Evolutionary conservation across 2,113 vertebrate genomes (phyloP).

Genomic region (Microcebus lehilahytsara): DNA sequence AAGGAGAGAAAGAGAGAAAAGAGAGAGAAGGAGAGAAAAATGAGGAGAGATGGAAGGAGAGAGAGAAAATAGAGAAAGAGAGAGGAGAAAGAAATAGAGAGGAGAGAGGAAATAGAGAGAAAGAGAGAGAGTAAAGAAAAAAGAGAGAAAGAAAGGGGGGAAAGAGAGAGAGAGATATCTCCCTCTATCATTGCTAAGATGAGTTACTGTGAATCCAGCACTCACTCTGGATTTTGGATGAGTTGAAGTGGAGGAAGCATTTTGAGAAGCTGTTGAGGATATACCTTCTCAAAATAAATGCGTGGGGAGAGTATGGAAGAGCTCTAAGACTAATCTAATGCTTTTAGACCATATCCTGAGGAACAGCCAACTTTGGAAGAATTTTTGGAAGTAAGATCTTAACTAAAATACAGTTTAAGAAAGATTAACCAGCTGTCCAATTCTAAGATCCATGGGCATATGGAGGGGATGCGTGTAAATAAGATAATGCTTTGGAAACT

Average conservation of each 20-base stretch:
- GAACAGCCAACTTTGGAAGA: background rate
- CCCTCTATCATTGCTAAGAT: background rate
- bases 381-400: background rate
- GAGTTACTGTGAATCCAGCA: accelerated
- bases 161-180: background rate
- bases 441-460: background rate
- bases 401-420: background rate
- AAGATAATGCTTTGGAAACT: background rate
- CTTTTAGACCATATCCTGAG: background rate
- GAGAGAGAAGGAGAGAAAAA: background rate
- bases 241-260: background rate
- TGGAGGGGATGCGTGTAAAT: background rate
- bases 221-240: background rate
- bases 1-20: no score
- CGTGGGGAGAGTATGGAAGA: background rate
- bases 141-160: background rate
- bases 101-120: no score
- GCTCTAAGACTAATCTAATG: background rate
- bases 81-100: no score
- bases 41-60: no score
- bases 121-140: background rate
- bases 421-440: background rate
- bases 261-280: background rate
- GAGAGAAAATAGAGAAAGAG: no score
- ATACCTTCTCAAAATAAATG: background rate